phyloP scores from a whole-genome alignment of 2,797 vertebrate genomes.

The Chromobotia macracanthus region DNA sequence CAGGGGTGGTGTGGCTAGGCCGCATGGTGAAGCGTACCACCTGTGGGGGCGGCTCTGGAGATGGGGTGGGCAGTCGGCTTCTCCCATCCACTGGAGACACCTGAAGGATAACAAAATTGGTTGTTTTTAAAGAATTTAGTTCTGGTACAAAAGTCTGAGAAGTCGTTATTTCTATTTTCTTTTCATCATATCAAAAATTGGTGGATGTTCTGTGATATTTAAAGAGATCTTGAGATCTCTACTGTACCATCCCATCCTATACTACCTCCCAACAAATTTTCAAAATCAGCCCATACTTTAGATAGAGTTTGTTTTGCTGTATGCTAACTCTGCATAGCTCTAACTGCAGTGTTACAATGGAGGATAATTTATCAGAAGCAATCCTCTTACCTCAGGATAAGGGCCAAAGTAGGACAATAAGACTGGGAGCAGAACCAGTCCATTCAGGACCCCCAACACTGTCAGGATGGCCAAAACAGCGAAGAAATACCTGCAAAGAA shows the following conservation, averaged over 20 bases:
- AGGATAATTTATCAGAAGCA: conserved; percentile 11
- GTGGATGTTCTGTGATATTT: not conserved
- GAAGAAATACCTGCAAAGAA: conserved; percentile 92
- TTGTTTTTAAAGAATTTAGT: not conserved
- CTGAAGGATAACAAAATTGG: conserved; percentile 68
- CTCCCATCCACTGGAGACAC: conserved; percentile 85
- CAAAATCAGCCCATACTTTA: not conserved
- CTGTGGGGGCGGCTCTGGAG: conserved; percentile 81
- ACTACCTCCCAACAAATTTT: not conserved
- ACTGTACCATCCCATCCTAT: not conserved
- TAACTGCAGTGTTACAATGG: not conserved
- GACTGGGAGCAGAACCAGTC: conserved; percentile 93
- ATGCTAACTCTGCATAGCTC: conserved; percentile 6
- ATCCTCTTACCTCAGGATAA: conserved; percentile 88
- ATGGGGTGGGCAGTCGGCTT: conserved; percentile 87
- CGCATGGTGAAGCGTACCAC: conserved; percentile 86
- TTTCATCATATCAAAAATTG: not conserved
- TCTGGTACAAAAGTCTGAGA: not conserved
- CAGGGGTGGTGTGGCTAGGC: conserved; percentile 73
- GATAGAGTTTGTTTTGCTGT: not conserved
- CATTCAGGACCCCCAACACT: conserved; percentile 93
- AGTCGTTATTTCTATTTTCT: not conserved
- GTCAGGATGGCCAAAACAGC: conserved; percentile 96
- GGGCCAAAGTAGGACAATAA: conserved; percentile 95
- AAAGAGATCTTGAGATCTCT: not conserved